These are phyloP conservation scores for Harpagifer antarcticus DNA, from an alignment of 2,797 vertebrate genomes.

Conservation along the genomic window DNA sequence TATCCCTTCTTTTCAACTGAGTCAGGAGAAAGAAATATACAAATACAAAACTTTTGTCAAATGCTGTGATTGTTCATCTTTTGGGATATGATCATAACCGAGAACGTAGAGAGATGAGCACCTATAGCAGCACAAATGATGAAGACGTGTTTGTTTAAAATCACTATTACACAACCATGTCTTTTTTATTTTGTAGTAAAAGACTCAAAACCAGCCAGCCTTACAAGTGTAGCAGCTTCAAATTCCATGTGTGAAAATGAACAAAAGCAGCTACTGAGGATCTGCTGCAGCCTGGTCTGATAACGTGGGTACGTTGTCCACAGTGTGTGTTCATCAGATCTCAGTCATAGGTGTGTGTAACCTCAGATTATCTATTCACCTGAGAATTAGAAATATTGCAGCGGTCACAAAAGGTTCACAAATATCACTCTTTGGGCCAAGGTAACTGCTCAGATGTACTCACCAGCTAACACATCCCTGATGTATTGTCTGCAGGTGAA, in stretches of 20 bases:
- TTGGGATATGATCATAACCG: neutral
- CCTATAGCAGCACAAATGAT: neutral
- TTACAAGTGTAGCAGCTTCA: neutral
- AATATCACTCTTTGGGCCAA: too few relatives aligned
- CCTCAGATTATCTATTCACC: neutral
- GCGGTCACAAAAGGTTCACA: neutral
- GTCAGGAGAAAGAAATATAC: too few relatives aligned
- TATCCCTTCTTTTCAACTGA: too few relatives aligned
- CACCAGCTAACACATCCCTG: neutral
- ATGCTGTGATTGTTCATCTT: neutral
- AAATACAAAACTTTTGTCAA: too few relatives aligned
- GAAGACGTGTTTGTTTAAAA: neutral
- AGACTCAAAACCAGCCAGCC: neutral
- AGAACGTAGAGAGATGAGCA: neutral
- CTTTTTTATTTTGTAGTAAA: too few relatives aligned
- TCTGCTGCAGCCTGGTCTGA: neutral
- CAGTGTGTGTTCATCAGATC: slow-evolving; percentile 26
- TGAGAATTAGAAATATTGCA: neutral
- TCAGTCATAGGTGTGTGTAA: slow-evolving; percentile 18
- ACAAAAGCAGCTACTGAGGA: neutral
- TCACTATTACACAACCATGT: neutral
- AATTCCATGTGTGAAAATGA: neutral
- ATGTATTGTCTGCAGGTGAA: neutral
- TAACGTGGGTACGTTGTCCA: neutral
- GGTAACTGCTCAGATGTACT: neutral